Conservation (phyloP, 2,113 vertebrate genomes). For the Daubentonia madagascariensis region DNA sequence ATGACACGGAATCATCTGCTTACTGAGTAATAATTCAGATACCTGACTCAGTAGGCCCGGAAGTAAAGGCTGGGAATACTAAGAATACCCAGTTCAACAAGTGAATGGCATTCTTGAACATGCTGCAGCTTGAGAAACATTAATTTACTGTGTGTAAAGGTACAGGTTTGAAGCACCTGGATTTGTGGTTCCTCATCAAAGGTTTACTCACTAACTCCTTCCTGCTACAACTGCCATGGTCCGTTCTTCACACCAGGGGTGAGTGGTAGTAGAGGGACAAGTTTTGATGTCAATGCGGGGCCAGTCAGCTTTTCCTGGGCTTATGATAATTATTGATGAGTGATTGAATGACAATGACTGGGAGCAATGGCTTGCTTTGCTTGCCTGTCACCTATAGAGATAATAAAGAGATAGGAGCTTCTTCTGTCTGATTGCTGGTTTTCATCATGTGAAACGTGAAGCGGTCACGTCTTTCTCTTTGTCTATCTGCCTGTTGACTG, state of each 20-base stretch:
- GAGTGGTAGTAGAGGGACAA: background rate
- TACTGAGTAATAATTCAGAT: background rate
- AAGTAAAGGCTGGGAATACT: background rate
- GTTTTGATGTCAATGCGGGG: background rate
- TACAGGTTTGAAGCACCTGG: background rate
- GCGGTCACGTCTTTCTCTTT: background rate
- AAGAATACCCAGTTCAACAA: too few relatives aligned
- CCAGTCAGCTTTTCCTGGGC: background rate
- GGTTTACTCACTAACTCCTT: background rate
- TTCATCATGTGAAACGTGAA: background rate
- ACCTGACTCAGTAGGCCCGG: background rate
- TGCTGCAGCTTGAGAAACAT: rapidly evolving
- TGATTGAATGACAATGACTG: background rate
- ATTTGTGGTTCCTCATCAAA: background rate
- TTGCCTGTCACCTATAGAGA: background rate
- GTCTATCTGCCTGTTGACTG: background rate
- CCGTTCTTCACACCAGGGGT: background rate
- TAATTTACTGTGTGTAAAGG: background rate
- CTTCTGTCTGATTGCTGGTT: background rate
- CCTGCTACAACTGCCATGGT: background rate
- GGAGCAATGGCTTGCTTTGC: background rate
- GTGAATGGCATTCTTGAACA: rapidly evolving
- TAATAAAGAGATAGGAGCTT: background rate
- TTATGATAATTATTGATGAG: background rate
- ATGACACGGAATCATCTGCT: background rate